A percentile compares a stretch with the other conserved stretches of the same genome.
Evolutionary conservation across 2,113 vertebrate species (phyloP).

Genomic region (Oenanthe oenanthe): DNA sequence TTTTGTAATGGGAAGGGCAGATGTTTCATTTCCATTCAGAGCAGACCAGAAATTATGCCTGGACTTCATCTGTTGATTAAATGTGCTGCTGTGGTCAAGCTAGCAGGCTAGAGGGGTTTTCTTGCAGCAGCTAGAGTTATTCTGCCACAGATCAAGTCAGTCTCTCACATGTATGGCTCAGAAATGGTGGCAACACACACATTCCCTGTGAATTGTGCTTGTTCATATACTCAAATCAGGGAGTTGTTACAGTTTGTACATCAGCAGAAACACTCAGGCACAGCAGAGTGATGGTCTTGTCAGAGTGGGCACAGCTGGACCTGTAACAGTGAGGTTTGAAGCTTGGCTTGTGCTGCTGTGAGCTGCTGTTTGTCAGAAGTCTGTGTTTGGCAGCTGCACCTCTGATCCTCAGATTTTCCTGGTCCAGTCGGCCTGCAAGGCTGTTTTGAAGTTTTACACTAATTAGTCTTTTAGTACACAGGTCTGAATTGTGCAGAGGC

Average conservation of each 20-base stretch:
- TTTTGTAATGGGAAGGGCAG: background rate
- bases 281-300: background rate
- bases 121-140: background rate
- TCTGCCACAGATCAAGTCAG: background rate
- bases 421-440: background rate
- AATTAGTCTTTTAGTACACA: background rate
- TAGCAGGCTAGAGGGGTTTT: background rate
- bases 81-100: background rate
- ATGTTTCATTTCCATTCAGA: background rate
- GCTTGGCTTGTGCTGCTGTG: background rate
- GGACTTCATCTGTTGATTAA: background rate
- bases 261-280: background rate
- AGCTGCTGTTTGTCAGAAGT: background rate
- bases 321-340: background rate
- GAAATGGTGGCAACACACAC: background rate
- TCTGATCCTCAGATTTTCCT: background rate
- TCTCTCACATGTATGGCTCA: background rate
- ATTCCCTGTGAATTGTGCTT: background rate
- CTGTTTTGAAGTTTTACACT: background rate
- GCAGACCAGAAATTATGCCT: background rate
- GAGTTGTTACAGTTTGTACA: background rate
- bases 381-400: background rate
- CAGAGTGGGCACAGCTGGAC: background rate
- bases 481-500: background rate
- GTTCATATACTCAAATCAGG: fast-evolving